These are phyloP conservation scores for Phylloscopus trochiloides DNA, from an alignment of 2,113 vertebrate genomes.

Conservation along the genomic window DNA sequence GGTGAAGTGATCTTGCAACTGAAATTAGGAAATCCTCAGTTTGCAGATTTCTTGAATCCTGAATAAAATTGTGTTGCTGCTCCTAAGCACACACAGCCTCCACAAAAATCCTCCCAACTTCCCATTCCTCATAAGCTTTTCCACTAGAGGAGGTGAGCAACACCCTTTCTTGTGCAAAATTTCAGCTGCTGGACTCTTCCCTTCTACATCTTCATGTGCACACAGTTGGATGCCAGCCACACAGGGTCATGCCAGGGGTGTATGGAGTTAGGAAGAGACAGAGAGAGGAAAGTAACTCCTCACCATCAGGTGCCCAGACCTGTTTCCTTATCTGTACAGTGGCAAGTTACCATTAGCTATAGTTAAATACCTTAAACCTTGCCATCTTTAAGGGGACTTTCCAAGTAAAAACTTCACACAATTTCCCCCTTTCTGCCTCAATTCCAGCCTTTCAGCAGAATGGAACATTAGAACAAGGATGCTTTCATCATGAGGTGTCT, in stretches of 20 bases:
- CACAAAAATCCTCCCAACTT: background rate
- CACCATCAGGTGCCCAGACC: background rate
- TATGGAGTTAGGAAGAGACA: background rate
- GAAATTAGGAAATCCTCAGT: background rate
- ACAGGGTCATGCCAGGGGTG: background rate
- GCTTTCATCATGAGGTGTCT: background rate
- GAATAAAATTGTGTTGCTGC: background rate
- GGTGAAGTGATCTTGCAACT: background rate
- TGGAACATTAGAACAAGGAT: background rate
- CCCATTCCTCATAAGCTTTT: background rate
- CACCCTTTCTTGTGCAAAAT: background rate
- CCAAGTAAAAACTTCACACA: background rate
- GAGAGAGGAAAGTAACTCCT: background rate
- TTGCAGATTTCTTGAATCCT: background rate
- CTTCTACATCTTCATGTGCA: background rate
- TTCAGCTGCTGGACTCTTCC: background rate
- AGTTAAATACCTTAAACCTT: background rate
- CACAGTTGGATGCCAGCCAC: accelerated
- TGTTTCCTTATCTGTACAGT: background rate
- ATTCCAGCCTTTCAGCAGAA: background rate
- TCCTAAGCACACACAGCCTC: background rate
- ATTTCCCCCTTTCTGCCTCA: background rate
- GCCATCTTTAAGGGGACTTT: background rate
- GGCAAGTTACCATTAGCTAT: background rate
- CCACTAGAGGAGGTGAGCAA: background rate